Conservation (phyloP, 2,113 vertebrate genomes). For the rabbit (Oryctolagus cuniculus) region DNA sequence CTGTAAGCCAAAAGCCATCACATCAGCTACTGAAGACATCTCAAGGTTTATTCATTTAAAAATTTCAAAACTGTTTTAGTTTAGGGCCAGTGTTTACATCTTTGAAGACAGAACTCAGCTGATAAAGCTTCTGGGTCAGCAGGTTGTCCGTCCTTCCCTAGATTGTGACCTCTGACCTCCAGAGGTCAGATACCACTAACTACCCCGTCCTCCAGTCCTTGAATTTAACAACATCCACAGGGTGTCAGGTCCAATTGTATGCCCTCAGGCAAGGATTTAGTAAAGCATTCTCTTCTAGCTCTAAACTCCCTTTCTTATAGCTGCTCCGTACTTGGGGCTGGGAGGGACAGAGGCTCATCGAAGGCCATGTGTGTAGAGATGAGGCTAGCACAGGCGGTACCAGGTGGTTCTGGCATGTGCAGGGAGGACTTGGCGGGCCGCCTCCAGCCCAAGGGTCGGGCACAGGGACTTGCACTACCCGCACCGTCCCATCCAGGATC, state of each 20-base stretch:
- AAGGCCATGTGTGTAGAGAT: background rate
- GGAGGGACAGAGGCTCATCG: background rate
- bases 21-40: background rate
- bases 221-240: background rate
- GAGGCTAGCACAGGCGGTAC: background rate
- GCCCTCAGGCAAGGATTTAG: background rate
- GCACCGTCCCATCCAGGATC: background rate
- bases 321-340: background rate
- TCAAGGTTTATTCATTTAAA: constrained; percentile 28
- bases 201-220: background rate
- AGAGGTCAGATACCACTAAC: background rate
- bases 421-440: background rate
- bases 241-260: background rate
- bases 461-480: background rate
- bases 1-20: background rate
- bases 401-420: background rate
- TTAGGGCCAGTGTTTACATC: background rate
- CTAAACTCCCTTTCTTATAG: background rate
- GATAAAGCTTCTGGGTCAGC: background rate
- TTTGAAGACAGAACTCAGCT: background rate
- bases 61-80: background rate
- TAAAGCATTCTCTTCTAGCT: constrained; percentile 2
- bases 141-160: background rate
- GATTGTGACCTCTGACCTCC: background rate
- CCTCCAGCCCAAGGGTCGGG: background rate